Evolutionary conservation across 2,888 invertebrate genomes (phyloP).

Genomic region (Fissipunctia ypsillon): DNA sequence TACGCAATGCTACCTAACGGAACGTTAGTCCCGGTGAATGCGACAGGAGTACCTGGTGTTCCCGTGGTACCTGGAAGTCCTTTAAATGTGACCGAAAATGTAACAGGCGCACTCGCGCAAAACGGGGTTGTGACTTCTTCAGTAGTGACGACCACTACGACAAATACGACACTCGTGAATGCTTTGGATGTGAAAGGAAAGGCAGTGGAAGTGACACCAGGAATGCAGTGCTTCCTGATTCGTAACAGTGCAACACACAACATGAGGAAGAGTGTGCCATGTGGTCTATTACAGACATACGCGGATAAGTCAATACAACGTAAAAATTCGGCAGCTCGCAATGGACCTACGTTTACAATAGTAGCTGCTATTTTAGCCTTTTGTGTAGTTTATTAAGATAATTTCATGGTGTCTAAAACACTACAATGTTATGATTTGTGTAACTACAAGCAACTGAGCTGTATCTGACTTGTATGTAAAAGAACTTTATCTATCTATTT

Average conservation of each 20-base stretch:
- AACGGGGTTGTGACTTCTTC: conserved; percentile 73
- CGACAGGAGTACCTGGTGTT: conserved; percentile 48
- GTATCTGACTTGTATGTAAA: conserved; percentile 22
- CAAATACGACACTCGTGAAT: conserved; percentile 81
- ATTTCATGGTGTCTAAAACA: conserved; percentile 17
- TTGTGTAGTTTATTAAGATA: conserved; percentile 64
- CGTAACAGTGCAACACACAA: conserved; percentile 73
- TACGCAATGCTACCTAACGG: conserved; percentile 82
- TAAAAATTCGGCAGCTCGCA: conserved; percentile 78
- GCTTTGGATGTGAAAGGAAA: conserved; percentile 87
- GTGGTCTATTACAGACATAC: conserved; percentile 83
- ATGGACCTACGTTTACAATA: conserved; percentile 77
- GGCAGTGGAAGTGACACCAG: conserved; percentile 82
- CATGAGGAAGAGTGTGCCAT: conserved; percentile 81
- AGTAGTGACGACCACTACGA: conserved; percentile 77
- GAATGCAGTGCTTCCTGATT: conserved; percentile 84
- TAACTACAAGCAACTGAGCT: conserved; percentile 12
- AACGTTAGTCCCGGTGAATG: conserved; percentile 78
- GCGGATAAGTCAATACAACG: conserved; percentile 80
- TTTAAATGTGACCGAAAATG: conserved; percentile 59
- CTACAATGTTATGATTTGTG: conserved; percentile 5
- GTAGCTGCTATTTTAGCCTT: conserved; percentile 73
- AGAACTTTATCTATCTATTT: conserved; percentile 30
- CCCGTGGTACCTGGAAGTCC: conserved; percentile 26
- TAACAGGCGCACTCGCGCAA: conserved; percentile 58